Evolutionary conservation across 1,140 invertebrate species (phyloP).

Genomic region (Musca domestica): DNA sequence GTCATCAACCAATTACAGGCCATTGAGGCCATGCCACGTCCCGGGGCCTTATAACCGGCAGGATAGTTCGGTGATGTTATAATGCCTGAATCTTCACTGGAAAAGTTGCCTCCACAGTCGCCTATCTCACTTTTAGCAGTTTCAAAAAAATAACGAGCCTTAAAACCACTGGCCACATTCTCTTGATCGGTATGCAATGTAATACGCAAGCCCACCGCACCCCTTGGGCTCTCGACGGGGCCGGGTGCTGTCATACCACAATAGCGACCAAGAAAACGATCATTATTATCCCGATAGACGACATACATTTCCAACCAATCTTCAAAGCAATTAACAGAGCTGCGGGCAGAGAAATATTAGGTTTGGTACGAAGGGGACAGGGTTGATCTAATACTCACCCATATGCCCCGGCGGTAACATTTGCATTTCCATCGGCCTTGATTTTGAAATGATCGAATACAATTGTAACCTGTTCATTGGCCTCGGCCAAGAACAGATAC

Average conservation of each 20-base stretch:
- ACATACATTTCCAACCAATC: slow-evolving; percentile 94
- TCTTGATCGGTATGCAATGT: slow-evolving; percentile 80
- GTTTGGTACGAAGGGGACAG: neutral
- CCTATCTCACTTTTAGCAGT: slow-evolving; percentile 81
- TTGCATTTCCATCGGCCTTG: slow-evolving; percentile 63
- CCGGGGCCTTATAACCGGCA: slow-evolving; percentile 76
- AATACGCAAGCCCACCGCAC: slow-evolving; percentile 78
- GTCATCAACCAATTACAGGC: slow-evolving; percentile 92
- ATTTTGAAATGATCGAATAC: slow-evolving; percentile 93
- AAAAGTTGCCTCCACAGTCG: slow-evolving; percentile 89
- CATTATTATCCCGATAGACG: slow-evolving; percentile 74
- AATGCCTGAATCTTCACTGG: slow-evolving; percentile 76
- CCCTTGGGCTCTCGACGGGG: slow-evolving; percentile 83
- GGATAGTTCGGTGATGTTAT: slow-evolving; percentile 90
- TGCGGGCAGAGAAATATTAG: slow-evolving; percentile 38
- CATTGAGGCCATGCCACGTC: slow-evolving; percentile 70
- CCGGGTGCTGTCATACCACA: slow-evolving; percentile 82
- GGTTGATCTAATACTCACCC: slow-evolving; percentile 55
- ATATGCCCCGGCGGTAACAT: slow-evolving; percentile 62
- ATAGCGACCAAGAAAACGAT: slow-evolving; percentile 81
- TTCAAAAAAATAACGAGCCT: slow-evolving; percentile 85
- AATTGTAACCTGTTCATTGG: slow-evolving; percentile 87
- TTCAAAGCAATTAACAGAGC: slow-evolving; percentile 75
- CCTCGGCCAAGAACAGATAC: slow-evolving; percentile 80
- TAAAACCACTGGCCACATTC: slow-evolving; percentile 85